Conservation (phyloP, 30 jellyfish, hydroid and myxozoan genomes). For the Aurelia coerulea region DNA sequence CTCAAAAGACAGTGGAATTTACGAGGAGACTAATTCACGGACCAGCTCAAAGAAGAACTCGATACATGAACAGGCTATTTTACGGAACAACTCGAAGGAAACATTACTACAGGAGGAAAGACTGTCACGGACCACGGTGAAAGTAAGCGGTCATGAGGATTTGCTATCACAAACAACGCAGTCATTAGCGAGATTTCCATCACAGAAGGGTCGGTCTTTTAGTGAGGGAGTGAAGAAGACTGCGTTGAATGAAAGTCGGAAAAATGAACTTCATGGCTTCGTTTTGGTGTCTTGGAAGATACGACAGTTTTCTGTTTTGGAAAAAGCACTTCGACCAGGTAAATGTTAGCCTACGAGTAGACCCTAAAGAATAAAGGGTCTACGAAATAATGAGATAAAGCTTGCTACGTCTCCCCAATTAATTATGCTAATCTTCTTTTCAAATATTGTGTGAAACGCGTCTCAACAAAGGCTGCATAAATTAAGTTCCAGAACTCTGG, state of each 20-base stretch:
- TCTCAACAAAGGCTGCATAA: too few relatives aligned
- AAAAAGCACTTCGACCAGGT: conserved; percentile 75
- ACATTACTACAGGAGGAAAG: conserved; percentile 4
- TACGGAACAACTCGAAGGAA: conserved; percentile 37
- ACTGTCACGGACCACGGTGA: conserved; percentile 16
- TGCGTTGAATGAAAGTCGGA: background rate
- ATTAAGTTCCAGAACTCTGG: too few relatives aligned
- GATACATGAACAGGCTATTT: conserved; percentile 4
- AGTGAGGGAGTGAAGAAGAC: conserved; percentile 42
- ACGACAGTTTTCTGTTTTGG: conserved; percentile 74
- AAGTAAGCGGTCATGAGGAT: conserved; percentile 14
- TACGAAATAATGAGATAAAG: too few relatives aligned
- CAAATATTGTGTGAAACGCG: too few relatives aligned
- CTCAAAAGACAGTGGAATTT: background rate
- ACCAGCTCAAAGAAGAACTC: conserved; percentile 1
- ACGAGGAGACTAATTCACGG: background rate
- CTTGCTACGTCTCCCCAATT: too few relatives aligned
- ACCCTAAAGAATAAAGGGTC: too few relatives aligned
- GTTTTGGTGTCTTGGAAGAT: conserved; percentile 86
- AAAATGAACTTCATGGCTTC: conserved; percentile 43
- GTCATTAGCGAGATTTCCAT: background rate
- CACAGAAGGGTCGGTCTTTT: conserved; percentile 38
- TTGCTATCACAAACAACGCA: conserved; percentile 20
- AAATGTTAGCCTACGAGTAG: too few relatives aligned
- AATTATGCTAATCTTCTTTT: too few relatives aligned